A percentile compares a stretch with the other conserved stretches of the same genome.
Conservation (phyloP, 2,797 vertebrate genomes). For the Australoheros facetus region DNA sequence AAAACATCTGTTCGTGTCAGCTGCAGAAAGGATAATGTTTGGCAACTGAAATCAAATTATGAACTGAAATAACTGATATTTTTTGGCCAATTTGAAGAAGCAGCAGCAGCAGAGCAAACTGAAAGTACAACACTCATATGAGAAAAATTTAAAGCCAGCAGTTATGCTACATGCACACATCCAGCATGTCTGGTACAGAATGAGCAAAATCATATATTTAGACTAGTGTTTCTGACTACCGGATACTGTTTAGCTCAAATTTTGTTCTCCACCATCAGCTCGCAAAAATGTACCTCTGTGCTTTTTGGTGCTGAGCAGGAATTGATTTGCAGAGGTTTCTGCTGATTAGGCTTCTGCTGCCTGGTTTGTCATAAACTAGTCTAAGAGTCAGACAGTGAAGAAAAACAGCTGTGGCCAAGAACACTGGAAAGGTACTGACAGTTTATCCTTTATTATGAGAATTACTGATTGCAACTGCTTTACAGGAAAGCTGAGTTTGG, state of each 20-base stretch:
- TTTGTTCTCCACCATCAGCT: not conserved
- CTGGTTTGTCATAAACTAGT: not conserved
- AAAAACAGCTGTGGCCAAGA: too few species aligned
- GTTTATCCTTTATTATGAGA: not conserved
- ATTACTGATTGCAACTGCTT: not conserved
- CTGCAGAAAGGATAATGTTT: not conserved
- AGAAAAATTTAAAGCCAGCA: not conserved
- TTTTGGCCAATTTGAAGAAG: not conserved
- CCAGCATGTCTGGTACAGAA: not conserved
- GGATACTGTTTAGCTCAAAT: rapidly evolving
- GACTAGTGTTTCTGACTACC: not conserved
- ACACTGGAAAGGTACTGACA: not conserved
- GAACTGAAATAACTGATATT: not conserved
- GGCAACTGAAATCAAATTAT: not conserved
- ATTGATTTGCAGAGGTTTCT: not conserved
- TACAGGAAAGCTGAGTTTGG: not conserved
- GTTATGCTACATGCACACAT: not conserved
- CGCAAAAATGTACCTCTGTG: not conserved
- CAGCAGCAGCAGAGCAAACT: not conserved
- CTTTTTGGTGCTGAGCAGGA: not conserved
- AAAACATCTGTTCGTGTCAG: not conserved
- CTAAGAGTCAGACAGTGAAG: not conserved
- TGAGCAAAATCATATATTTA: not conserved
- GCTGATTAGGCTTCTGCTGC: not conserved
- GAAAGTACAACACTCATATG: not conserved